Percentiles rank a stretch among this genome's conserved stretches.
These are phyloP conservation scores for Halotydeus destructor DNA, from an alignment of 1,140 invertebrate genomes.

Conservation along the genomic window DNA sequence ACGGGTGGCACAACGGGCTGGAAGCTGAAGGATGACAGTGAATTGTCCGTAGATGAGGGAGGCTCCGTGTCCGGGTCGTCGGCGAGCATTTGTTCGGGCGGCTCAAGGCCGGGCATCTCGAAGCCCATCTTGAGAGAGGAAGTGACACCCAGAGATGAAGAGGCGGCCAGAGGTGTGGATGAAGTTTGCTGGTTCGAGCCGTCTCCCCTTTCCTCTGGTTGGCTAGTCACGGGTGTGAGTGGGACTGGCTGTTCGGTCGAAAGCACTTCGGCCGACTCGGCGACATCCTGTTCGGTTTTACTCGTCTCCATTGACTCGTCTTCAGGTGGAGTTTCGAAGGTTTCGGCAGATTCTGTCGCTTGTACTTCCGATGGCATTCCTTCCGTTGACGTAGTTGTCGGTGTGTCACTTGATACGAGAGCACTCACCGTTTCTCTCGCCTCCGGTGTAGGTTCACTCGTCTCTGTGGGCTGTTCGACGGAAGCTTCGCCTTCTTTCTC, in stretches of 20 bases:
- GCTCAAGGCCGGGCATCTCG: slow-evolving; percentile 7
- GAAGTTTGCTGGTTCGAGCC: neutral
- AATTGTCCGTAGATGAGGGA: neutral
- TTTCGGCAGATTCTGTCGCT: neutral
- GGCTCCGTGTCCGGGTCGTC: slow-evolving; percentile 7
- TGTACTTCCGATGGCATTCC: neutral
- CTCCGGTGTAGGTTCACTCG: neutral
- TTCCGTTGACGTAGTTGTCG: too few relatives aligned
- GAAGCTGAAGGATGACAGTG: neutral
- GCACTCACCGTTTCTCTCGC: neutral
- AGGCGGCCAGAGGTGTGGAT: neutral
- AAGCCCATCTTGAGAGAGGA: neutral
- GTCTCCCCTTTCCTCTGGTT: neutral
- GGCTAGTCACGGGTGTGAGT: neutral
- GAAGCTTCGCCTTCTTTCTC: neutral
- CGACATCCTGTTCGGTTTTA: neutral
- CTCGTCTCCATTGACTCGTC: neutral
- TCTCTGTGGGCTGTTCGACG: slow-evolving; percentile 1
- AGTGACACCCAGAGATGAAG: slow-evolving; percentile 7
- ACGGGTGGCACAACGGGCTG: neutral
- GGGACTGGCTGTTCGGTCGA: neutral
- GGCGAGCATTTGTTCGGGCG: slow-evolving; percentile 5
- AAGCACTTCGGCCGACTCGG: neutral
- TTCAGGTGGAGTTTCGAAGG: neutral
- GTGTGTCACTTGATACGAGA: too few relatives aligned